phyloP scores from a whole-genome alignment of 2,113 vertebrate species.

The Elanus axillaris region DNA sequence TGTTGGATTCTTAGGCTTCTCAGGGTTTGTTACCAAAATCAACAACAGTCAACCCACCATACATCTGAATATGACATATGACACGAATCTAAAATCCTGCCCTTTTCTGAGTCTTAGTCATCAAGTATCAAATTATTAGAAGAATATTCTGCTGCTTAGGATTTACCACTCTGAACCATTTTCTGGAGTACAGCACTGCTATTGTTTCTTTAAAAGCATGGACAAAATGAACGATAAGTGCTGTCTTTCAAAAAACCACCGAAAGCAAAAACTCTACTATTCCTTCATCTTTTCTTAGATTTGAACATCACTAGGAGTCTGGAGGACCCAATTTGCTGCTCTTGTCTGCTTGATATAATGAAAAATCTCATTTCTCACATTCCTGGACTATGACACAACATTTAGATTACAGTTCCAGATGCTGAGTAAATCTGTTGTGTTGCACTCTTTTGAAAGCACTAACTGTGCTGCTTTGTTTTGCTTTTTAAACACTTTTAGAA shows the following conservation, averaged over 20 bases:
- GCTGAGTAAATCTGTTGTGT: neutral
- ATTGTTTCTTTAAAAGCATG: neutral
- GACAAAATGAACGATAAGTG: neutral
- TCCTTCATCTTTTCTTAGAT: neutral
- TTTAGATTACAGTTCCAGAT: neutral
- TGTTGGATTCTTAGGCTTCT: neutral
- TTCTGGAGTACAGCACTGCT: neutral
- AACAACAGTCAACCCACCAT: neutral
- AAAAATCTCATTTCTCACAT: neutral
- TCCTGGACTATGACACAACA: neutral
- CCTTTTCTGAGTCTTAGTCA: neutral
- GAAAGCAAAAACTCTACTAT: neutral
- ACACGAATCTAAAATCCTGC: neutral
- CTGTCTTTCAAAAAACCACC: neutral
- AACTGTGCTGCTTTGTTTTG: neutral
- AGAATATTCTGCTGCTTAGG: neutral
- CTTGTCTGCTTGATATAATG: neutral
- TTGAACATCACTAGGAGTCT: neutral
- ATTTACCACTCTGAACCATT: neutral
- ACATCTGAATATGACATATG: rapidly evolving
- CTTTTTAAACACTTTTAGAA: neutral
- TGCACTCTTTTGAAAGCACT: neutral
- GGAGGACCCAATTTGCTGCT: neutral
- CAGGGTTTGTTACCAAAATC: neutral
- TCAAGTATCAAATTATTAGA: neutral